Percentiles rank a stretch among this genome's conserved stretches.
Conservation (phyloP, 2,888 invertebrate genomes). For the Salpingus planirostris region DNA sequence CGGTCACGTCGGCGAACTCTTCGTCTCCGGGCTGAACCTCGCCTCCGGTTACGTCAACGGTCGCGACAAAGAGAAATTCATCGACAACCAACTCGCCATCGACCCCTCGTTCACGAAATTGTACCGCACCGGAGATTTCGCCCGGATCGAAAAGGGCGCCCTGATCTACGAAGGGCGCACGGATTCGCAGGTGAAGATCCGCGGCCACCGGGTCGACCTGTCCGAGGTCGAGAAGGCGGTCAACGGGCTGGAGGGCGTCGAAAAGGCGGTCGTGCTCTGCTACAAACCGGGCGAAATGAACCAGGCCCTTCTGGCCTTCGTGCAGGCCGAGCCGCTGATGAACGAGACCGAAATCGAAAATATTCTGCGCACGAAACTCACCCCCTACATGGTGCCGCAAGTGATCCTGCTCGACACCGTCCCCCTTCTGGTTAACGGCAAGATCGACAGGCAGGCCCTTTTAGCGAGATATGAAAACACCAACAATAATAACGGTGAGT, state of each 20-base stretch:
- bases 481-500: conserved; percentile 46
- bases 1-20: conserved; percentile 72
- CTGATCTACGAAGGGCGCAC: conserved; percentile 73
- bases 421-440: conserved; percentile 77
- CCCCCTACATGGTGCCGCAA: conserved; percentile 75
- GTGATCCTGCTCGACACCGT: conserved; percentile 63
- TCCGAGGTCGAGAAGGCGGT: conserved; percentile 75
- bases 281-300: conserved; percentile 65
- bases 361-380: conserved; percentile 53
- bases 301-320: conserved; percentile 64
- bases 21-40: conserved; percentile 71
- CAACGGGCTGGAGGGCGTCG: conserved; percentile 52
- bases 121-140: conserved; percentile 81
- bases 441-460: conserved; percentile 72
- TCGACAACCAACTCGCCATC: conserved; percentile 63
- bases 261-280: conserved; percentile 71
- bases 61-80: conserved; percentile 63
- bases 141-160: conserved; percentile 54
- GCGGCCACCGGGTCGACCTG: conserved; percentile 79
- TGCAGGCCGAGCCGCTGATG: conserved; percentile 38
- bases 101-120: conserved; percentile 59
- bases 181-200: conserved; percentile 75
- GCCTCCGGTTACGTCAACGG: conserved; percentile 74
- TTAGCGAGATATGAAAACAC: conserved; percentile 65
- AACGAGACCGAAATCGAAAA: conserved; percentile 56